phyloP scores from a whole-genome alignment of 2,797 vertebrate genomes.

The Allobates femoralis region DNA sequence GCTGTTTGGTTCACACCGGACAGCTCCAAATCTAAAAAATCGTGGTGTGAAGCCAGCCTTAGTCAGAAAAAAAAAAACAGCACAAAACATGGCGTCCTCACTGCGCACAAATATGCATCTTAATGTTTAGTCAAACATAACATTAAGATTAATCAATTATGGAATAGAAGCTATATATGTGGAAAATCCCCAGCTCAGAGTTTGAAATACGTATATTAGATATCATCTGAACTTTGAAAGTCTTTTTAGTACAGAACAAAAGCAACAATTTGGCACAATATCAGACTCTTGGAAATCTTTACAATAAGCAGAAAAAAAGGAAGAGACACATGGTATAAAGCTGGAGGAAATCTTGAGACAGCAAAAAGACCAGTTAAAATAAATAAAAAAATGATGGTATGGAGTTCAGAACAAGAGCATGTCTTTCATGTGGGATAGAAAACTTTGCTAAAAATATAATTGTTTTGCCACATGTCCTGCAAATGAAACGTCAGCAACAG shows the following conservation, averaged over 20 bases:
- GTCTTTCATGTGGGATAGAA: background rate
- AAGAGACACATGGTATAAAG: conserved; percentile 20
- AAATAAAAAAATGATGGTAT: background rate
- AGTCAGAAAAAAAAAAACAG: too few species aligned
- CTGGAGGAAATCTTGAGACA: conserved; percentile 12
- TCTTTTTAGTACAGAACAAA: conserved; percentile 8
- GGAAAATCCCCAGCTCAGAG: background rate
- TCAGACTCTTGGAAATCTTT: background rate
- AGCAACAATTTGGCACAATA: background rate
- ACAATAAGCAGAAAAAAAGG: background rate
- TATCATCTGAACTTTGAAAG: background rate
- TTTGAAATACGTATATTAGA: background rate
- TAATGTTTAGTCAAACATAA: too few species aligned
- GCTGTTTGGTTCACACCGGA: too few species aligned
- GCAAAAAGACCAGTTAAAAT: background rate
- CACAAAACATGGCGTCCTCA: too few species aligned
- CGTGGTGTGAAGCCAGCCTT: too few species aligned
- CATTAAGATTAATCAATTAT: background rate
- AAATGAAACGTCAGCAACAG: conserved; percentile 3
- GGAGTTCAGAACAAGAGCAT: background rate
- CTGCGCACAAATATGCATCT: too few species aligned
- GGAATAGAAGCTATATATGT: background rate
- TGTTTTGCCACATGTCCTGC: background rate
- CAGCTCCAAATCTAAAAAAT: too few species aligned
- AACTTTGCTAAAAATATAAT: conserved; percentile 18